phyloP scores from a whole-genome alignment of 1,140 invertebrate genomes.

The Apocrypta bakeri region DNA sequence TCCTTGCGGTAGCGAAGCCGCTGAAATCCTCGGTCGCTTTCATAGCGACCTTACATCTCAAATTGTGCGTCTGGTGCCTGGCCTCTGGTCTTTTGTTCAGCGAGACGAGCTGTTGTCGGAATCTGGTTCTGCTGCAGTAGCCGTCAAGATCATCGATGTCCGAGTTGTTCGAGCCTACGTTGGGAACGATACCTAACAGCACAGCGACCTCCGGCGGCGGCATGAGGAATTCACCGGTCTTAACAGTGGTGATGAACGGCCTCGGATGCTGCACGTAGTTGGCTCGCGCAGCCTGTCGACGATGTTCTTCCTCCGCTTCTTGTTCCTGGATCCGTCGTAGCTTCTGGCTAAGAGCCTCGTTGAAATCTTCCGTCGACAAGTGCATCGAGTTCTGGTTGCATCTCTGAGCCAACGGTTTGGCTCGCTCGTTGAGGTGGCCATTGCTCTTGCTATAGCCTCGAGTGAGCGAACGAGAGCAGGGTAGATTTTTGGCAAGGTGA shows the following conservation, averaged over 20 bases:
- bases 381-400: constrained; percentile 55
- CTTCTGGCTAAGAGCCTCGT: constrained; percentile 79
- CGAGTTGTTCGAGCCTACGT: constrained; percentile 57
- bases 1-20: neutral
- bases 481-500: constrained; percentile 60
- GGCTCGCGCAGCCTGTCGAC: neutral
- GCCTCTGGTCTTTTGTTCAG: constrained; percentile 61
- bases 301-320: constrained; percentile 68
- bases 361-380: constrained; percentile 75
- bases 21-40: constrained; percentile 68
- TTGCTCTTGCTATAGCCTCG: neutral
- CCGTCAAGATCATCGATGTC: constrained; percentile 54
- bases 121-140: constrained; percentile 56
- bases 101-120: constrained; percentile 65
- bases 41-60: constrained; percentile 63
- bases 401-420: neutral
- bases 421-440: neutral
- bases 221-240: constrained; percentile 84
- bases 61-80: constrained; percentile 66
- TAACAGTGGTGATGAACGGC: constrained; percentile 86
- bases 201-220: constrained; percentile 83
- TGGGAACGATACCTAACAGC: constrained; percentile 76
- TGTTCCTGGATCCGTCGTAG: constrained; percentile 78
- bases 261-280: constrained; percentile 56
- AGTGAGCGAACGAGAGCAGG: neutral